These are phyloP conservation scores for Heliconius erato DNA, from an alignment of 2,888 invertebrate species.

Conservation along the genomic window DNA sequence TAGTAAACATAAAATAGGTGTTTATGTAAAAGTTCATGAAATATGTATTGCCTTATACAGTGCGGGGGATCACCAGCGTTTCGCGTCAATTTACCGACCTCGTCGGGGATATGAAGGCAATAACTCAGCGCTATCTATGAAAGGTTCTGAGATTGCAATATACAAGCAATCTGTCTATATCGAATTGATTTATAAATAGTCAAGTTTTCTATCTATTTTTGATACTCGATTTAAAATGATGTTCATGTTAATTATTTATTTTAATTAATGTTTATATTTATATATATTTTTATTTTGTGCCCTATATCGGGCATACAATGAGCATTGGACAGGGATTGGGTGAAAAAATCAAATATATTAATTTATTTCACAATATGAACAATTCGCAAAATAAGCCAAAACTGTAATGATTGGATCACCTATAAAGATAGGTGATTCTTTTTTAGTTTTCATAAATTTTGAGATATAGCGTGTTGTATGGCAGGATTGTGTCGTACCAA, in stretches of 20 bases:
- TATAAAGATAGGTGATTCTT: too few relatives aligned
- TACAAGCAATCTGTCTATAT: conserved; percentile 52
- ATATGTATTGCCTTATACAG: conserved; percentile 72
- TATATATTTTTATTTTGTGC: neutral
- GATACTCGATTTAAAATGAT: neutral
- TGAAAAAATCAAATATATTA: too few relatives aligned
- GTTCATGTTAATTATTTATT: neutral
- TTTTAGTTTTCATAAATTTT: too few relatives aligned
- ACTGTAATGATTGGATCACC: too few relatives aligned
- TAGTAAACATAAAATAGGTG: conserved; percentile 44
- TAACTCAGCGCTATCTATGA: conserved; percentile 72
- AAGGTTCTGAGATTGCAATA: conserved; percentile 74
- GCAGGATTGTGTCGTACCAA: too few relatives aligned
- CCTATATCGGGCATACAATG: too few relatives aligned
- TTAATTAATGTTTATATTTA: neutral
- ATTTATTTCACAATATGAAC: too few relatives aligned
- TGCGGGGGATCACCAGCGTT: conserved; percentile 70
- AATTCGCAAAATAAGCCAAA: too few relatives aligned
- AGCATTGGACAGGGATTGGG: too few relatives aligned
- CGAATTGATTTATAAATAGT: conserved; percentile 43
- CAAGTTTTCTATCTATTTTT: neutral
- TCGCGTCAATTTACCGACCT: conserved; percentile 72
- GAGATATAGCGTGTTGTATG: too few relatives aligned
- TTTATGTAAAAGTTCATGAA: conserved; percentile 56
- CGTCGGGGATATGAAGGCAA: conserved; percentile 69